Evolutionary conservation across 1,140 invertebrate genomes (phyloP).

Genomic region (Rhynchophorus ferrugineus): DNA sequence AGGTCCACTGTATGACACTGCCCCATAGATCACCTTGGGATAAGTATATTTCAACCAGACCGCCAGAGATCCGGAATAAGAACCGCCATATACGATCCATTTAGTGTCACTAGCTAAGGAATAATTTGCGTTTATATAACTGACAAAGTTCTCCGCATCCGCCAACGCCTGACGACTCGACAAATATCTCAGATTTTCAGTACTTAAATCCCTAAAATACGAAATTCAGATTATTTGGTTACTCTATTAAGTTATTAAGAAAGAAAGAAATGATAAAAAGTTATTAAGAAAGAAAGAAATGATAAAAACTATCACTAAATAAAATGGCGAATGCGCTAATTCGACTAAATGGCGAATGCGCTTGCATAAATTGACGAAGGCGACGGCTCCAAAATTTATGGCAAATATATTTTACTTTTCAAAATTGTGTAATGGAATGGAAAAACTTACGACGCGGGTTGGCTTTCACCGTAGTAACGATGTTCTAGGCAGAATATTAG

Average conservation of each 20-base stretch:
- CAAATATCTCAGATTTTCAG: slow-evolving; percentile 72
- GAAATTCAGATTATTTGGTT: neutral
- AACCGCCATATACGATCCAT: slow-evolving; percentile 90
- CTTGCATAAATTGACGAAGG: too few species aligned
- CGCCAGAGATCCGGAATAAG: slow-evolving; percentile 83
- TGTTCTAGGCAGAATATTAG: slow-evolving; percentile 83
- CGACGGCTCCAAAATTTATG: too few species aligned
- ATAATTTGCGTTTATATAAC: slow-evolving; percentile 56
- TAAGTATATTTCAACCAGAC: slow-evolving; percentile 87
- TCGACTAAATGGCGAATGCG: too few species aligned
- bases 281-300: neutral
- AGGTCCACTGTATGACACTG: slow-evolving; percentile 82
- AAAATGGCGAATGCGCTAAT: too few species aligned
- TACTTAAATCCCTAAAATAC: slow-evolving; percentile 59
- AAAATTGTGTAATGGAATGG: too few species aligned
- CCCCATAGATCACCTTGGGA: slow-evolving; percentile 76
- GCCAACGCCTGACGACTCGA: slow-evolving; percentile 81
- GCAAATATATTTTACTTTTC: too few species aligned
- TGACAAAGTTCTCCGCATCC: slow-evolving; percentile 79
- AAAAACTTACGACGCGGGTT: too few species aligned
- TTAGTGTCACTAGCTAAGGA: slow-evolving; percentile 57
- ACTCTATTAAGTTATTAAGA: neutral
- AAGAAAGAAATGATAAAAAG: slow-evolving; percentile 2
- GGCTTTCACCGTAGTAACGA: slow-evolving; percentile 86
- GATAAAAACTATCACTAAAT: too few species aligned